These are phyloP conservation scores for Actenoides hombroni DNA, from an alignment of 2,113 vertebrate genomes.

Conservation along the genomic window DNA sequence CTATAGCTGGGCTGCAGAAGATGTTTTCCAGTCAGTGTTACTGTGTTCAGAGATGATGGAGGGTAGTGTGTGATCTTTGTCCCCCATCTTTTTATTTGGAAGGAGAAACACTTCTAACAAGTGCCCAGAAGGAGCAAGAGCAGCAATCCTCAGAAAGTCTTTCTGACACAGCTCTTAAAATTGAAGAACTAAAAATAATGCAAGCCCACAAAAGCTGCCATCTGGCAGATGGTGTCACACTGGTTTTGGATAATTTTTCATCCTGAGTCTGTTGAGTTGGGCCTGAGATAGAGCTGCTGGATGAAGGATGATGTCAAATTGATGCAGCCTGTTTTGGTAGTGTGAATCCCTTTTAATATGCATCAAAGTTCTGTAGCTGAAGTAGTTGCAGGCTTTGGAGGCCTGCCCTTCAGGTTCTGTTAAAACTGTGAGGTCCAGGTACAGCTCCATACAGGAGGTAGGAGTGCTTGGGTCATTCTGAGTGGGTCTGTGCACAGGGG, in stretches of 20 bases:
- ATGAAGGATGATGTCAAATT: neutral
- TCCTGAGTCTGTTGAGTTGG: neutral
- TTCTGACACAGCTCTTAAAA: neutral
- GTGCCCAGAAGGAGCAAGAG: neutral
- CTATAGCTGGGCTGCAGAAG: neutral
- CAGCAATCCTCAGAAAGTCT: neutral
- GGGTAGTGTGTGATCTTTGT: neutral
- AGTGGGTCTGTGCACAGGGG: neutral
- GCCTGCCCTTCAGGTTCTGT: neutral
- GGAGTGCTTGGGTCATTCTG: neutral
- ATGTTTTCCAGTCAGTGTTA: neutral
- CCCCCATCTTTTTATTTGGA: neutral
- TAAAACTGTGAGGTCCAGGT: neutral
- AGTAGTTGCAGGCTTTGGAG: neutral
- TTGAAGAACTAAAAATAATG: constrained; percentile 46
- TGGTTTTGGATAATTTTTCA: constrained; percentile 1
- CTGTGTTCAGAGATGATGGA: neutral
- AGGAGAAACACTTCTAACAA: neutral
- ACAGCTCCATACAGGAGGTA: neutral
- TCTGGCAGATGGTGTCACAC: constrained; percentile 46
- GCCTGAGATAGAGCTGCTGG: neutral
- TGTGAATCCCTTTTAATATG: neutral
- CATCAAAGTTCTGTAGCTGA: neutral
- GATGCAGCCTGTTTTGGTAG: neutral
- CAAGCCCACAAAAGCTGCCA: neutral